These are phyloP conservation scores for Villa cingulata DNA, from an alignment of 2,888 invertebrate genomes.

Conservation along the genomic window DNA sequence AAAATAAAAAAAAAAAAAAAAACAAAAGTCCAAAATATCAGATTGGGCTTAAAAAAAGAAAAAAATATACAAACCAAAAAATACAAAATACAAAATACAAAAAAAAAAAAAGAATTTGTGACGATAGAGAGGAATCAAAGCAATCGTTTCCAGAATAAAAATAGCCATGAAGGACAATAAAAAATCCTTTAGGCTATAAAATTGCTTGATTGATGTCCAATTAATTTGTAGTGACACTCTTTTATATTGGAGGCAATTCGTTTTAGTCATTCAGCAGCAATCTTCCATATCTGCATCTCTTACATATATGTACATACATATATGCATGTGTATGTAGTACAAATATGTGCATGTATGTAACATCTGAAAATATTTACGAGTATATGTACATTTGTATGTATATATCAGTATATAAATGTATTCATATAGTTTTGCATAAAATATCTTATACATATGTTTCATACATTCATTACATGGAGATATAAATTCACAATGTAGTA, in stretches of 20 bases:
- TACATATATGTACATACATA: background rate
- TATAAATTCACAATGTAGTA: too few relatives aligned
- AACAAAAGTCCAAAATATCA: too few relatives aligned
- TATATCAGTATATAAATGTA: too few relatives aligned
- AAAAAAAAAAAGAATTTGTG: too few relatives aligned
- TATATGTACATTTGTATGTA: background rate
- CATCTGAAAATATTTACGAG: too few relatives aligned
- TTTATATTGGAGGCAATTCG: constrained; percentile 6
- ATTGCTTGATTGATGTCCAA: constrained; percentile 14
- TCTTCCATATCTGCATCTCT: background rate
- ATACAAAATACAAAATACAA: background rate
- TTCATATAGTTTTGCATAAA: too few relatives aligned
- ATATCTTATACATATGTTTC: too few relatives aligned
- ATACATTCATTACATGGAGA: too few relatives aligned
- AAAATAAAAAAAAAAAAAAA: too few relatives aligned
- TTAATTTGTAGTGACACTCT: constrained; percentile 12
- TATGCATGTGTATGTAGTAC: background rate
- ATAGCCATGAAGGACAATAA: constrained; percentile 7
- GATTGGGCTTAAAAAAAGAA: too few relatives aligned
- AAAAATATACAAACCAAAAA: background rate
- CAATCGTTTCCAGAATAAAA: constrained; percentile 1
- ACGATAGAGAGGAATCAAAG: constrained; percentile 2
- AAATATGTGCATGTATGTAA: too few relatives aligned
- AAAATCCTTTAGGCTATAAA: constrained; percentile 10
- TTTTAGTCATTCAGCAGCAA: background rate